Evolutionary conservation across 1,140 invertebrate genomes (phyloP), one percentile per base, ranked within the genome.

Genomic region (Sycobia sp.): DNA sequence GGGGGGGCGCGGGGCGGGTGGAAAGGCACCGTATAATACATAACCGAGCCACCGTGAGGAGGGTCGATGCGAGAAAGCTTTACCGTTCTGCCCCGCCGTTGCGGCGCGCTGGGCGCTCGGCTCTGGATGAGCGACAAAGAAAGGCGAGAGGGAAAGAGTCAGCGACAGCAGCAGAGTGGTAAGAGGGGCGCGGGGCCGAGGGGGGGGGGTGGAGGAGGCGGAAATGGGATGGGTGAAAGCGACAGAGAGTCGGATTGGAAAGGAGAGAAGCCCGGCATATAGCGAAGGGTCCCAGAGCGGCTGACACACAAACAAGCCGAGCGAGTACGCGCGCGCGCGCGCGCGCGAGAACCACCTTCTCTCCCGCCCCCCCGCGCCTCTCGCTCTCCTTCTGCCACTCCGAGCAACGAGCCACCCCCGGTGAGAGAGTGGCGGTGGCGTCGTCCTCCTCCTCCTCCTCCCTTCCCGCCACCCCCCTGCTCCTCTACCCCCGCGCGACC

Each of bases 271-370:
- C 32, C 22, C 0, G 32, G 54, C n/a, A n/a, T n/a, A n/a, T 23
- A 46, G 41, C 49, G 32, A 18, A 55, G 50, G 62, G 55, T 57
- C 44, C 34, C 61, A 43, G 10, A 7, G 54, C 46, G 46, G 7
- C 62, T 63, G 53, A 57, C 54, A 63, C 44, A 56, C 53, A 50
- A 62, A 57, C 44, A 49, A 43, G 23, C 61, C 16, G 14, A 36
- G 29, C 29, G 29, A 4, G 29, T 11, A 32, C 29, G 5, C 11
- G 29, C 29, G 5, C 29, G 29, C 5, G 29, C 5, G 5, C 29
- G 29, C 29, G 29, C 4, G 29, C 29, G 5, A 11, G 5, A 32
- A 32, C 5, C 29, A 4, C 29, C 29, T 11, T 4, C 29, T 11
- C 29, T 11, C 29, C 29, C 29, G 29, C 29, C 29, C 29, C 29